Evolutionary conservation across 2,113 vertebrate genomes (phyloP), one percentile per base, ranked within the genome.

Genomic region (Rhinolophus sinicus): DNA sequence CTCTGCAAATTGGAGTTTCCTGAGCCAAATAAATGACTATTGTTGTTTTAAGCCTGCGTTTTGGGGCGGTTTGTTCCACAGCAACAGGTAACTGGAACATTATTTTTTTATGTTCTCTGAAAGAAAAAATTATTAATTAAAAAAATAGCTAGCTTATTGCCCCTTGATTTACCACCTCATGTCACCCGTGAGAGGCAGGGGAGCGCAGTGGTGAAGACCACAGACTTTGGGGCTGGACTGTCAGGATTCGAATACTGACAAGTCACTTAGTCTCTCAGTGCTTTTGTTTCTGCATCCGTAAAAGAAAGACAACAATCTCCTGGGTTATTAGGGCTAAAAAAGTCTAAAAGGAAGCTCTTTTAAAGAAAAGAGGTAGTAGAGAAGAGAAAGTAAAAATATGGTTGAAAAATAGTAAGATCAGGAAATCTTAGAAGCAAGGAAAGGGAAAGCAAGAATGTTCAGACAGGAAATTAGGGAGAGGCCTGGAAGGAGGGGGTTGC

Each of bases 331-430:
- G 62, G 60, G 72, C 26, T 64, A 77, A 80, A 28, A 30, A 65
- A 94, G n/a, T 24, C n/a, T 87, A 65, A 93, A 75, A 93, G 70
- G 9, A 94, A 28, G 33, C 35, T 83, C 21, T 89, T 60, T 69
- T 40, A 35, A 78, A 77, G 47, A 84, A 90, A 83, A 19, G 44
- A 69, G 33, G 58, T 44, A 4, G 44, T 24, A 35, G 67, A 70
- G 28, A 85, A 35, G 4, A 80, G 4, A 93, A 54, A 67, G 30
- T 65, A 67, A 90, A 96, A 50, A 33, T 33, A 75, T 3, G 24
- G 30, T 40, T 96, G 22, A 50, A 90, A 77, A 82, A 54, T 9
- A 52, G 8, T 28, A 80, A 72, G 54, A 52, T 24, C 16, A 73
- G 40, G 35, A 87, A 76, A 95, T 69, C 14, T 54, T 56, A 73